Conservation (phyloP, 2,797 vertebrate genomes). For the Phyllotis vaccarum region DNA sequence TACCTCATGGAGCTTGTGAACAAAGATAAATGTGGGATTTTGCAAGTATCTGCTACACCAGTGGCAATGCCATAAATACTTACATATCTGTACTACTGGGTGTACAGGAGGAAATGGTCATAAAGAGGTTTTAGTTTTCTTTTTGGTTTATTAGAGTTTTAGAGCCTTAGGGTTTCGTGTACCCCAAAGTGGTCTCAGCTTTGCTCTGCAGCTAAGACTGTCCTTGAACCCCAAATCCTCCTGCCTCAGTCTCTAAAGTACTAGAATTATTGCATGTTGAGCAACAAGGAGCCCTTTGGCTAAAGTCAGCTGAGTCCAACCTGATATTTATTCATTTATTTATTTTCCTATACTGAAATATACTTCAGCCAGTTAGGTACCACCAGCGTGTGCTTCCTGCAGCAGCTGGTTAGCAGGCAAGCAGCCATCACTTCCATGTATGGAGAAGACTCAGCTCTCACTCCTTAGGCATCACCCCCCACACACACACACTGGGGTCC, state of each 20-base stretch:
- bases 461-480: not conserved
- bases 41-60: rapidly evolving
- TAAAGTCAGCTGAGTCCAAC: not conserved
- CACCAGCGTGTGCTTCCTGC: not conserved
- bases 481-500: not conserved
- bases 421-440: not conserved
- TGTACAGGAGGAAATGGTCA: rapidly evolving
- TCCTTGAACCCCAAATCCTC: not conserved
- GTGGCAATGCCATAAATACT: rapidly evolving
- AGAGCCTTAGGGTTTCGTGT: not conserved
- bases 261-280: not conserved
- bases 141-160: not conserved
- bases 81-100: rapidly evolving
- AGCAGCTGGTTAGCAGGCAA: not conserved
- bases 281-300: not conserved
- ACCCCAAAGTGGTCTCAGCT: not conserved
- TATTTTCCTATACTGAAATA: not conserved
- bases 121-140: not conserved
- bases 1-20: not conserved
- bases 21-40: rapidly evolving
- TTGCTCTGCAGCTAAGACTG: not conserved
- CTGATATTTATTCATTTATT: not conserved
- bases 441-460: not conserved
- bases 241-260: not conserved
- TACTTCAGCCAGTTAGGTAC: not conserved